Base-by-base conservation (phyloP, 2,113 vertebrate species). In the Chinchilla lanigera region DNA sequence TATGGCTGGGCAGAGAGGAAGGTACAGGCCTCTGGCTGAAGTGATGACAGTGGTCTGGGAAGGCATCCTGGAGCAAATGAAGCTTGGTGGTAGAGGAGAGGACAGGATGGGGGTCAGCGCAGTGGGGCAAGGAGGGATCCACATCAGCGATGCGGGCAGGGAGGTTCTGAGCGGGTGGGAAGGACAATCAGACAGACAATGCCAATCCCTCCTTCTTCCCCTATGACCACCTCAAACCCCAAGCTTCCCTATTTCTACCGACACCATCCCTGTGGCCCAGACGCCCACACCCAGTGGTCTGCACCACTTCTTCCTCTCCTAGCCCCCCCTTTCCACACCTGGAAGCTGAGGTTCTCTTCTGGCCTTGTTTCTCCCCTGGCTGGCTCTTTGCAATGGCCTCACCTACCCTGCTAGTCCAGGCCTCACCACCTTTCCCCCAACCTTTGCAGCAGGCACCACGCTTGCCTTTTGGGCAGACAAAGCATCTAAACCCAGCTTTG, bases 391-490 rank as follows among this genome's bases (percentile, higher is more conserved):
- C 56, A 52, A 86, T 61, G 26, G 61, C 24, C 60, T 41, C 0
- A 7, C n/a, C 75, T 54, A 14, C 28, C 26, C 28, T 38, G 20
- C 35, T 14, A 54, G 28, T 35, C n/a, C 14, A 65, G 87, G 60
- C 61, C 33, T 90, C 2, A 6, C 7, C 38, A 11, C 26, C 56
- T 75, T 33, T 58, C 52, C 69, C 13, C 22, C 4, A 7, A 44
- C 28, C 41, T 80, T 65, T 44, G 83, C 50, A 60, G 71, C 5
- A 47, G 10, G 30, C 26, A 77, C 30, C 24, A 82, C 10, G 9
- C 11, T n/a, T 88, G 82, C 41, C 52, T 96, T 84, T 50, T n/a
- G 88, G 82, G 52, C 41, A 22, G 52, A 58, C 83, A 56, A 61
- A 84, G 50, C 4, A 58, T 61, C 41, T 63, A 58, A 19, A 17